phyloP scores from a whole-genome alignment of 2,797 vertebrate species.

The Myioborus miniatus region DNA sequence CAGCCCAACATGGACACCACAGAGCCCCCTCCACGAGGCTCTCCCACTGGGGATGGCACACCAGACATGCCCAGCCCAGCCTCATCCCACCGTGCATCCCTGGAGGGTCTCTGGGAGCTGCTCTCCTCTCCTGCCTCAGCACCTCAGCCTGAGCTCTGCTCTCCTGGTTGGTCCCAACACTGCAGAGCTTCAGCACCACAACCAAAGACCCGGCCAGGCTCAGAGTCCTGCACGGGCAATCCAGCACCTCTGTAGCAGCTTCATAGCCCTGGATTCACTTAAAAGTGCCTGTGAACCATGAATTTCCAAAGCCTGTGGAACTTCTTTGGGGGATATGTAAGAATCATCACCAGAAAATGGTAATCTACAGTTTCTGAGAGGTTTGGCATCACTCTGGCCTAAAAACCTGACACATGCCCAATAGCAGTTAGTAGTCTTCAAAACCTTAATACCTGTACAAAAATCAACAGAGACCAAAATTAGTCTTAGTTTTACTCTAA shows the following conservation, averaged over 20 bases:
- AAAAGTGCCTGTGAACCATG: neutral
- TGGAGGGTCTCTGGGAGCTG: neutral
- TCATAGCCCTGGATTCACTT: neutral
- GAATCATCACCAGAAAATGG: neutral
- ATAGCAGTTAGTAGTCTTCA: neutral
- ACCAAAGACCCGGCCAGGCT: neutral
- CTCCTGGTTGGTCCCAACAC: neutral
- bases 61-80: neutral
- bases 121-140: neutral
- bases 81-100: neutral
- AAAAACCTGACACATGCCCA: neutral
- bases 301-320: neutral
- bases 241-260: fast-evolving
- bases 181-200: fast-evolving
- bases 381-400: neutral
- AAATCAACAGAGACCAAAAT: neutral
- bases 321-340: neutral
- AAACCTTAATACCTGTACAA: neutral
- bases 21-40: neutral
- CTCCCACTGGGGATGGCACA: neutral
- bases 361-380: neutral
- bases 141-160: neutral
- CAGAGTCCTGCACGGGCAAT: fast-evolving
- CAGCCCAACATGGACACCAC: fast-evolving
- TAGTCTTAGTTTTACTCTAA: neutral